Percentiles rank a stretch among this genome's conserved stretches.
Conservation (phyloP, 2,113 vertebrate species). For the Semnopithecus entellus region DNA sequence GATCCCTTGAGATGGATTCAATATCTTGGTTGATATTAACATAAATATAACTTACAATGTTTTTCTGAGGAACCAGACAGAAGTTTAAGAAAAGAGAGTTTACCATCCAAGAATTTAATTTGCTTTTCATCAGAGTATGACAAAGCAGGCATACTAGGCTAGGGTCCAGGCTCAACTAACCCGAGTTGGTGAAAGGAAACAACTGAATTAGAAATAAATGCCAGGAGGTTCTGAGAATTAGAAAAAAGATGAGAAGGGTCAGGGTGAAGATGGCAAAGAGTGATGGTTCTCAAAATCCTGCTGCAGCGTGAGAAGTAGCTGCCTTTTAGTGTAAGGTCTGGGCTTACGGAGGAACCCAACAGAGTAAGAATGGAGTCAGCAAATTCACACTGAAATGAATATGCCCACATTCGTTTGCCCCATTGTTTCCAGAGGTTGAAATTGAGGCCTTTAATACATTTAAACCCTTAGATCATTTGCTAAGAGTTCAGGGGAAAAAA, state of each 20-base stretch:
- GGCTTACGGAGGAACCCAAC: background rate
- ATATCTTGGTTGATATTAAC: background rate
- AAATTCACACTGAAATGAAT: background rate
- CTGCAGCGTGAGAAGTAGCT: background rate
- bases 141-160: background rate
- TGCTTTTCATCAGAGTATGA: conserved; percentile 56
- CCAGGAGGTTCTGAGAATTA: background rate
- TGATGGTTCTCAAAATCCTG: background rate
- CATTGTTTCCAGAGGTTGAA: background rate
- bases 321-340: background rate
- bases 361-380: background rate
- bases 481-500: background rate
- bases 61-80: conserved; percentile 11
- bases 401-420: background rate
- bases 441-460: background rate
- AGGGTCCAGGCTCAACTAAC: background rate
- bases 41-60: background rate
- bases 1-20: background rate
- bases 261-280: background rate
- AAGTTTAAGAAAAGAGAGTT: conserved; percentile 7
- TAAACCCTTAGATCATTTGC: conserved; percentile 25
- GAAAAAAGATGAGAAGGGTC: background rate
- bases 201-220: background rate
- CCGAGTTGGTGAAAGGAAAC: conserved; percentile 2
- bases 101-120: conserved; percentile 20